Evolutionary conservation across 1,140 invertebrate species (phyloP).

Genomic region (Caerostris extrusa): DNA sequence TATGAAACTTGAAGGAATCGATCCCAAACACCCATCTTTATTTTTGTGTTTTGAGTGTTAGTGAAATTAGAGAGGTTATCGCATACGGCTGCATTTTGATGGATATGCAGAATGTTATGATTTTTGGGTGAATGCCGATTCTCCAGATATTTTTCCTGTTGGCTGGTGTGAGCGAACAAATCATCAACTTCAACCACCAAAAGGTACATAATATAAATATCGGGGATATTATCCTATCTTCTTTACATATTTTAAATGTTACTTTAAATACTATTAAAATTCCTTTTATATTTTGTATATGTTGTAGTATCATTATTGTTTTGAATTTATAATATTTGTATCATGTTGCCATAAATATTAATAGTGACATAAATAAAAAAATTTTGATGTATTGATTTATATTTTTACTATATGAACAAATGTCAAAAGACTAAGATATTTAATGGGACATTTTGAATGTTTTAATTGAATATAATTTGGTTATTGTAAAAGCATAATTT

Average conservation of each 20-base stretch:
- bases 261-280: not conserved
- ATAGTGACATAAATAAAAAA: too few species aligned
- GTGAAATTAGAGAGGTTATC: slow-evolving; percentile 88
- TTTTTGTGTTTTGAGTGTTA: slow-evolving; percentile 94
- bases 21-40: slow-evolving; percentile 93
- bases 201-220: slow-evolving; percentile 82
- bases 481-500: not conserved
- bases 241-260: not conserved
- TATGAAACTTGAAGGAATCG: slow-evolving; percentile 96
- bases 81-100: slow-evolving; percentile 95
- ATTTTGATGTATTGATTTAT: too few species aligned
- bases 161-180: slow-evolving; percentile 95
- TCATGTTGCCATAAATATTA: too few species aligned
- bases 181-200: slow-evolving; percentile 88
- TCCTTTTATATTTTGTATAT: too few species aligned
- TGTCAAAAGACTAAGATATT: too few species aligned
- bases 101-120: slow-evolving; percentile 94
- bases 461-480: not conserved
- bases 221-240: not conserved
- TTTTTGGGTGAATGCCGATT: slow-evolving; percentile 97
- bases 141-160: slow-evolving; percentile 93
- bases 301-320: too few species aligned
- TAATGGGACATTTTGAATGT: not conserved
- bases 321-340: too few species aligned
- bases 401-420: too few species aligned